Evolutionary conservation across 2,797 vertebrate species (phyloP), one percentile per base, ranked within the genome.

Genomic region (Poecilia gillii): DNA sequence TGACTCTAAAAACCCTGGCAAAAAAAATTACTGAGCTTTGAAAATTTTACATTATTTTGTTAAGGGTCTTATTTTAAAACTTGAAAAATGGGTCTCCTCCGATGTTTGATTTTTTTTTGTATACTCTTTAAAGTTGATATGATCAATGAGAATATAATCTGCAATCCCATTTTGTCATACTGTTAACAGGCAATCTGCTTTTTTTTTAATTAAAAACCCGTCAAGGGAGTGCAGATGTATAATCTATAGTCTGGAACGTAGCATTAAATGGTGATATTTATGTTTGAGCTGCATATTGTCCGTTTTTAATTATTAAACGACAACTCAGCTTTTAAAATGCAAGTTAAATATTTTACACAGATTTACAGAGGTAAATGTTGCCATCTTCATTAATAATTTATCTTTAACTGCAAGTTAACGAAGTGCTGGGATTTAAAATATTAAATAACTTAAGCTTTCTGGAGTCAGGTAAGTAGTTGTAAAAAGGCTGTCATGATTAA

Each of bases 381-480:
- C 25, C 49, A 9, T 51, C 39, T 46, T 36, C 12, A 57, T 80
- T 36, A 55, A 70, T 70, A 53, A 80, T 80, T n/a, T 13, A 75
- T 46, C 49, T 45, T 28, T 46, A 66, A 66, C 33, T 23, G 39
- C 28, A 72, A 46, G 47, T 49, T 33, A 49, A 74, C 18, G 2
- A 68, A 75, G 39, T n/a, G 33, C 53, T n/a, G 2, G 43, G 66
- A 23, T 45, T 25, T 28, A 46, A 71, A 75, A 57, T 75, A 71
- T 71, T 57, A 57, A 75, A 71, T 9, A 33, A 46, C 68, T 41
- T 36, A 64, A 62, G 9, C 23, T 28, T 23, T 36, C 43, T 62
- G 8, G 9, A 47, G 36, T 68, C 36, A 41, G 64, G 36, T 28
- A 6, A 20, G 2, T 28, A 73, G 31, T 6, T 79, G 23, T 33